These are phyloP conservation scores for Xenentodon cancila DNA, from an alignment of 2,797 vertebrate genomes.

Conservation along the genomic window DNA sequence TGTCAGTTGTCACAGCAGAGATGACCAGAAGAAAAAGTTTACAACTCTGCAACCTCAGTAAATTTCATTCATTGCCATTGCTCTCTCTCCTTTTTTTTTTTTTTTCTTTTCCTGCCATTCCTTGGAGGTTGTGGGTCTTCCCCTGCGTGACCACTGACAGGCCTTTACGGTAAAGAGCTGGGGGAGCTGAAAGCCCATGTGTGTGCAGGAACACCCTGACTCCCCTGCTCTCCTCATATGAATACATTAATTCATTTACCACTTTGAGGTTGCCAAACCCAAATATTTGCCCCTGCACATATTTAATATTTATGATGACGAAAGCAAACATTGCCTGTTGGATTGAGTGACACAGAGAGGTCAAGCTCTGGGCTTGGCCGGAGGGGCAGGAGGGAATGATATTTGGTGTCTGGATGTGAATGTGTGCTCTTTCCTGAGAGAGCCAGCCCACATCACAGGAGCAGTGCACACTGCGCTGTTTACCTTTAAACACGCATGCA, in stretches of 20 bases:
- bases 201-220: conserved; percentile 72
- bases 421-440: conserved; percentile 71
- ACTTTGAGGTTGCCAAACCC: conserved; percentile 82
- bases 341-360: conserved; percentile 83
- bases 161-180: conserved; percentile 76
- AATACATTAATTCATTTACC: conserved; percentile 85
- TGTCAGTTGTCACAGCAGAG: conserved; percentile 28
- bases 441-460: conserved; percentile 76
- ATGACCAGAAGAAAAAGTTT: conserved; percentile 18
- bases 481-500: conserved; percentile 68
- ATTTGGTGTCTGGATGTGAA: conserved; percentile 55
- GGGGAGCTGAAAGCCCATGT: conserved; percentile 68
- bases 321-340: conserved; percentile 80
- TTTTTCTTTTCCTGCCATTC: conserved; percentile 47
- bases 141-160: conserved; percentile 67
- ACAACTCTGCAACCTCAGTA: conserved; percentile 28
- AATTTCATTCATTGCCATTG: conserved; percentile 30
- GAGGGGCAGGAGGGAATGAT: conserved; percentile 60
- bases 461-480: conserved; percentile 58
- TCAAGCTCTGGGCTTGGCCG: conserved; percentile 75
- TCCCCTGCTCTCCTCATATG: conserved; percentile 60
- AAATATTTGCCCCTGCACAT: conserved; percentile 83
- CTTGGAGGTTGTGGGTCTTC: conserved; percentile 65
- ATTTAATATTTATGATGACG: conserved; percentile 88
- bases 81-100: conserved; percentile 6